Evolutionary conservation across 1,140 invertebrate species (phyloP).

Genomic region (Chrysomallon squamiferum): DNA sequence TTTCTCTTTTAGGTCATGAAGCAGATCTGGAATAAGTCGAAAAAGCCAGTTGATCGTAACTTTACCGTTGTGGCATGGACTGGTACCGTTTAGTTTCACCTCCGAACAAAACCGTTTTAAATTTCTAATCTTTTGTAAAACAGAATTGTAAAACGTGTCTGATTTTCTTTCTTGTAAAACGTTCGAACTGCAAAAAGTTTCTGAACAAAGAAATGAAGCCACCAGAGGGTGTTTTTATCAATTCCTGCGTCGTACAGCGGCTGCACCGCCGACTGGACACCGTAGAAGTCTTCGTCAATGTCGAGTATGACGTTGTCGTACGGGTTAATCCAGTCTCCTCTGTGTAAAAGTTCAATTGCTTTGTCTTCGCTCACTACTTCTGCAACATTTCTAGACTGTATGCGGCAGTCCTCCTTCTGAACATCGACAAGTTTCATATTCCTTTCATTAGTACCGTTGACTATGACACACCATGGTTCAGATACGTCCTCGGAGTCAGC

Average conservation of each 20-base stretch:
- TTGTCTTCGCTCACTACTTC: slow-evolving; percentile 25
- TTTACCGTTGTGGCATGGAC: not conserved
- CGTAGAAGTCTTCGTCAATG: slow-evolving; percentile 52
- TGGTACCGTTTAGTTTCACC: not conserved
- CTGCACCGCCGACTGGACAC: slow-evolving; percentile 36
- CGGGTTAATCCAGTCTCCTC: slow-evolving; percentile 16
- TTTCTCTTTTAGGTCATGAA: not conserved
- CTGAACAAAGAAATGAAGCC: slow-evolving; percentile 18
- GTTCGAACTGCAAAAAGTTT: slow-evolving; percentile 33
- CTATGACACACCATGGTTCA: not conserved
- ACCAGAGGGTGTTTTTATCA: slow-evolving; percentile 4
- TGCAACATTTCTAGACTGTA: slow-evolving; percentile 9
- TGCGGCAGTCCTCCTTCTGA: slow-evolving; percentile 11
- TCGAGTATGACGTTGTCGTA: slow-evolving; percentile 38
- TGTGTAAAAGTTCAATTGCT: slow-evolving; percentile 14
- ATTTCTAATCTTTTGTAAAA: slow-evolving; percentile 9
- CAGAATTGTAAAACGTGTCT: slow-evolving; percentile 21
- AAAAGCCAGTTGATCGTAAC: not conserved
- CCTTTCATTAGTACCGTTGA: not conserved
- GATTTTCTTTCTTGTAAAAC: slow-evolving; percentile 26
- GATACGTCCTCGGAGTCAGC: not conserved
- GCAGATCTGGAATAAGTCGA: not conserved
- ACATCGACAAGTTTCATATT: slow-evolving; percentile 6
- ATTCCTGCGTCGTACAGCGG: slow-evolving; percentile 27
- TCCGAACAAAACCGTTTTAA: not conserved